Evolutionary conservation across 2,113 vertebrate species (phyloP), one percentile per base, ranked within the genome.

Genomic region (Agelaius tricolor): DNA sequence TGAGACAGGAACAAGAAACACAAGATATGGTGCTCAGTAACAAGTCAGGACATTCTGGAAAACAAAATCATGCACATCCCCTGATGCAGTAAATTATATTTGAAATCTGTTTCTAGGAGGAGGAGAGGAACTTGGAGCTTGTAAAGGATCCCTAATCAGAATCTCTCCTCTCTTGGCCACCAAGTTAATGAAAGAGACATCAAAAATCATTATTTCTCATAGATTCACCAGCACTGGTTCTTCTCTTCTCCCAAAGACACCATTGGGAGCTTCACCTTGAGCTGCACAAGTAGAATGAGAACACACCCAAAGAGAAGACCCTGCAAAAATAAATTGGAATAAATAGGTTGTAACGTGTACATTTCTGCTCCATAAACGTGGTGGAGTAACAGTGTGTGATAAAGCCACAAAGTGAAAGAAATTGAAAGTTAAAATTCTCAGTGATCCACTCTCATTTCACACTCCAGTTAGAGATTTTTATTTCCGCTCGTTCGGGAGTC

Each of bases 401-500:
- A 96, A 95, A 91, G 59, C 35, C 79, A 67, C 37, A 72, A 79
- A 95, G 41, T 74, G 75, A 74, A 83, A 52, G 82, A 77, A 90
- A 94, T 80, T 43, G 78, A 49, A 94, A 83, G 59, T 87, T 87
- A 74, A 94, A 84, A 59, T 91, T 90, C 90, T 93, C 55, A 11
- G 67, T 67, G 71, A 87, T 88, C 71, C 24, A 15, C 75, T 87
- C 83, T 52, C 52, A 33, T 87, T 80, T 90, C 90, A 77, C 72
- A 62, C 51, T 83, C 51, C 78, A 65, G n/a, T 79, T 87, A 62
- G 0, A 67, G 82, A 66, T 30, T 91, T 95, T 95, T 96, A 90
- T 93, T 91, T 95, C 78, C 3, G 3, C 63, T 73, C 41, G 31
- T 95, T 89, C 31, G 37, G 54, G 83, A 89, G 69, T 46, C 77